phyloP scores from a whole-genome alignment of 2,888 invertebrate species.

The Ethmia dodecea region DNA sequence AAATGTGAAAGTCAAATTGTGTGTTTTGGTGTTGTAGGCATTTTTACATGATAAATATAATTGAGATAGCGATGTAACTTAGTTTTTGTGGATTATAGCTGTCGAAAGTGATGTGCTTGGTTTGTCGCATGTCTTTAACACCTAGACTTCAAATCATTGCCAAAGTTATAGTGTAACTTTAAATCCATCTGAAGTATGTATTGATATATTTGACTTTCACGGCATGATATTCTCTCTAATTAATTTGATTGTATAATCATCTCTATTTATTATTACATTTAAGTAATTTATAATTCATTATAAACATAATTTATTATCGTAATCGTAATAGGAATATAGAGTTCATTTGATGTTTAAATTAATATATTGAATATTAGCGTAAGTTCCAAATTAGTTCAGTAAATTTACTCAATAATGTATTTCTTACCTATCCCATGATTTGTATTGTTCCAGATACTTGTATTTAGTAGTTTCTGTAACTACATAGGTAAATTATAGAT shows the following conservation, averaged over 20 bases:
- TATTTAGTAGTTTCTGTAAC: conserved; percentile 56
- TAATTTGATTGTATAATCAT: conserved; percentile 66
- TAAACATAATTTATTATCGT: conserved; percentile 72
- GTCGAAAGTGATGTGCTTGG: neutral
- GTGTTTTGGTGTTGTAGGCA: conserved; percentile 1
- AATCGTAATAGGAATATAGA: conserved; percentile 70
- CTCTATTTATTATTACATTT: conserved; percentile 74
- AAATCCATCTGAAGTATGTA: neutral
- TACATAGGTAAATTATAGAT: conserved; percentile 66
- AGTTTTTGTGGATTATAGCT: neutral
- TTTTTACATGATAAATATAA: conserved; percentile 3
- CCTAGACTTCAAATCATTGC: too few relatives aligned
- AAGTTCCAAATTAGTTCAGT: conserved; percentile 69
- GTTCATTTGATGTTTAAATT: conserved; percentile 72
- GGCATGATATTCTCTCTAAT: conserved; percentile 71
- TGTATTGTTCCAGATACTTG: conserved; percentile 54
- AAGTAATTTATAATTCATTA: conserved; percentile 69
- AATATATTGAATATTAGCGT: conserved; percentile 68
- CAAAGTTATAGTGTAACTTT: too few relatives aligned
- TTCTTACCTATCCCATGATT: conserved; percentile 50
- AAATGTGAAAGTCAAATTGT: conserved; percentile 47
- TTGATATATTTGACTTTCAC: conserved; percentile 48
- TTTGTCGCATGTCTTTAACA: too few relatives aligned
- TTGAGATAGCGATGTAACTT: too few relatives aligned
- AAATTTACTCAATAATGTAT: conserved; percentile 50